Conservation (phyloP, 2,797 vertebrate species). For the Eutrigla gurnardus region DNA sequence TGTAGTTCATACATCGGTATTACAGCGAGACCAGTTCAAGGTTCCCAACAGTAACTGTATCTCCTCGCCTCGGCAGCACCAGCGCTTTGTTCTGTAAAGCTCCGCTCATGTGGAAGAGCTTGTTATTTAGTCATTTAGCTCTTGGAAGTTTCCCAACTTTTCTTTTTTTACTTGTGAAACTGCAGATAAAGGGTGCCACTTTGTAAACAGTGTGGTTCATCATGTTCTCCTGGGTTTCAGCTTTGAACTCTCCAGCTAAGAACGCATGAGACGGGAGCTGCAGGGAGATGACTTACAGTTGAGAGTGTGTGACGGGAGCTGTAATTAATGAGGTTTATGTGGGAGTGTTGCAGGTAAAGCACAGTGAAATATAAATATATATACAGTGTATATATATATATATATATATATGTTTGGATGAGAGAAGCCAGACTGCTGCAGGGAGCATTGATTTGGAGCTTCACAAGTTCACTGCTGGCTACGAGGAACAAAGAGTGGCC, state of each 20-base stretch:
- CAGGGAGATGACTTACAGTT: background rate
- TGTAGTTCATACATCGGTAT: too few relatives aligned
- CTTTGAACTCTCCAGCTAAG: background rate
- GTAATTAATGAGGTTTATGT: background rate
- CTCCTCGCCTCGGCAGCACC: too few relatives aligned
- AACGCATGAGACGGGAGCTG: background rate
- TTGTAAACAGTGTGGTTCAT: background rate
- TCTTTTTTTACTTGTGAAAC: background rate
- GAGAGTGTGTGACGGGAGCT: background rate
- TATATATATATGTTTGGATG: too few relatives aligned
- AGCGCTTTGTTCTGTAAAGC: background rate
- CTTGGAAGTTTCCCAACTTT: background rate
- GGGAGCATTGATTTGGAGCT: constrained; percentile 25
- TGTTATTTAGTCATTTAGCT: constrained; percentile 17
- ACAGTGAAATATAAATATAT: constrained; percentile 7
- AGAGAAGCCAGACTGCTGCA: constrained; percentile 1
- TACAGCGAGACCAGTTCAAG: too few relatives aligned
- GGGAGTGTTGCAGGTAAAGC: constrained; percentile 12
- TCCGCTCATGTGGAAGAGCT: constrained; percentile 3
- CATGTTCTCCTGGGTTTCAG: background rate
- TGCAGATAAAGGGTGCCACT: background rate
- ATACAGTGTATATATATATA: too few relatives aligned
- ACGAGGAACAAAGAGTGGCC: constrained; percentile 39
- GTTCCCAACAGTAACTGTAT: background rate
- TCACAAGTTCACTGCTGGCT: constrained; percentile 41